Percentiles rank a stretch among this genome's conserved stretches.
These are phyloP conservation scores for Synanthedon vespiformis DNA, from an alignment of 2,888 invertebrate genomes.

Conservation along the genomic window DNA sequence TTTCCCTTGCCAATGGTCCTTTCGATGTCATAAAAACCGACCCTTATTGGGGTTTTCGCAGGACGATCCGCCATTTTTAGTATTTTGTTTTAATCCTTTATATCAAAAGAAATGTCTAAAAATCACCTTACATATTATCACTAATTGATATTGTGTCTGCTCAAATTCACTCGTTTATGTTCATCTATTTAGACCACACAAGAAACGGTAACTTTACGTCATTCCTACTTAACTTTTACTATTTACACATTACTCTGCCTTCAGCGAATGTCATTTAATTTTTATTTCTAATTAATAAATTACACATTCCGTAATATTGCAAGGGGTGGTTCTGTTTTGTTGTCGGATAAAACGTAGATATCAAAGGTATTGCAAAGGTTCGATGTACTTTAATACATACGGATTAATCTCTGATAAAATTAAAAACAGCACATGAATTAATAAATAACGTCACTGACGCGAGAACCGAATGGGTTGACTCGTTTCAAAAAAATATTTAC, in stretches of 20 bases:
- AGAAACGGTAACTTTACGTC: background rate
- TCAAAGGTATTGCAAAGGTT: conserved; percentile 33
- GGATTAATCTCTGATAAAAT: background rate
- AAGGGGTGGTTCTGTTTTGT: background rate
- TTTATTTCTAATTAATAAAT: too few species aligned
- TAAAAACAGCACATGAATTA: too few species aligned
- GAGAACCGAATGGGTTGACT: conserved; percentile 4
- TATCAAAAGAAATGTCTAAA: conserved; percentile 1
- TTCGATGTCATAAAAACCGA: conserved; percentile 98
- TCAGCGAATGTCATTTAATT: too few species aligned
- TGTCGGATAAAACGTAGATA: conserved; percentile 32
- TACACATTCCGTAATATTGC: too few species aligned
- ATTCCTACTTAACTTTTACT: too few species aligned
- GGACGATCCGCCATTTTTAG: conserved; percentile 70
- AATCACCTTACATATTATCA: conserved; percentile 11
- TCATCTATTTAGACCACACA: background rate
- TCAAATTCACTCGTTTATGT: too few species aligned
- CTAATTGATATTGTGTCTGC: conserved; percentile 3
- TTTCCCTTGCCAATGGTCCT: conserved; percentile 98
- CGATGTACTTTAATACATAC: conserved; percentile 8
- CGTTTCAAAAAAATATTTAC: conserved; percentile 53
- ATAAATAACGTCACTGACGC: too few species aligned
- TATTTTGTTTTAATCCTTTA: conserved; percentile 27
- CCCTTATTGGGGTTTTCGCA: conserved; percentile 81
- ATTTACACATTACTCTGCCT: too few species aligned